Base-by-base conservation (phyloP, 2,797 vertebrate genomes). In the Peromyscus aztecus region DNA sequence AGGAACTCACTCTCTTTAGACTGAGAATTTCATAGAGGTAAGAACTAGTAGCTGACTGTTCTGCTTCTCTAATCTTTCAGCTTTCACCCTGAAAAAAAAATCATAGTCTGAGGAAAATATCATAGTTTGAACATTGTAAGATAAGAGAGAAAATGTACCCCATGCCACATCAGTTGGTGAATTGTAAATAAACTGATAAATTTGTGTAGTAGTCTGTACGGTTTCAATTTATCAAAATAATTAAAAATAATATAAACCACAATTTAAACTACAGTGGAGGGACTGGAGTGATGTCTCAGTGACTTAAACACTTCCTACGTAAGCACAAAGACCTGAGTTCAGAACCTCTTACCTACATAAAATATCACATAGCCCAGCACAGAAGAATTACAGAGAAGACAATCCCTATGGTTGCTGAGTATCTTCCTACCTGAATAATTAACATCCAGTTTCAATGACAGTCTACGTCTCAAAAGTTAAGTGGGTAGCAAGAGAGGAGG, bases 121-220 rank as follows among this genome's bases (percentile, higher is more conserved):
- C 34, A 43, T 71, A 65, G 52, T 76, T 87, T 86, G 87, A 69
- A 63, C 4, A 34, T 12, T 94, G 11, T 16, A 19, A 19, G 37
- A 69, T 63, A 8, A 52, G 10, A 2, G 0, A 94, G 80, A 93
- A 80, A 88, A 69, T 76, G 0, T 46, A 90, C 75, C 57, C 2
- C 75, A 37, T 1, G 37, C 6, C 49, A 63, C 0, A 67, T 40
- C 89, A 78, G 40, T 84, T 80, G 23, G 40, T 29, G 5, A 89
- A 37, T 37, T 94, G 19, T 19, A 61, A 90, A 87, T 17, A 95
- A 85, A 71, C 81, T 82, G 3, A 46, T 46, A 16, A 85, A 69
- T 59, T 37, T 1, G 55, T 37, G 63, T 86, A 67, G 43, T 75
- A 43, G 43, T 73, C 34, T 81, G 4, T 1, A 81, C 2, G 59